Evolutionary conservation across 2,113 vertebrate genomes (phyloP).

Genomic region (Callocephalon fimbriatum): DNA sequence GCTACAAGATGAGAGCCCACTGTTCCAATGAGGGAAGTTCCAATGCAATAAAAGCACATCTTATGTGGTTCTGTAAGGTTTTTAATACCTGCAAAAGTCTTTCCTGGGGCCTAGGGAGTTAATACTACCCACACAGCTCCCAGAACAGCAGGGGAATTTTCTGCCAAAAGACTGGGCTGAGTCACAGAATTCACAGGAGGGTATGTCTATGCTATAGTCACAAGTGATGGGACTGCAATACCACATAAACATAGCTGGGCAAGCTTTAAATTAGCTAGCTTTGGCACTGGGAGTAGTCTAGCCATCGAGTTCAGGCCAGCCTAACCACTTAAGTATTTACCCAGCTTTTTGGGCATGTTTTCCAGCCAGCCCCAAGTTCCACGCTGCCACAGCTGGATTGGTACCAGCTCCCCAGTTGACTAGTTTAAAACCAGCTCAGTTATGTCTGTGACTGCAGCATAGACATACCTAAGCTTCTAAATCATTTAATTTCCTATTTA

Average conservation of each 20-base stretch:
- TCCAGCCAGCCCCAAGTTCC: neutral
- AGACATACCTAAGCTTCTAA: neutral
- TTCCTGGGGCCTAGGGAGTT: neutral
- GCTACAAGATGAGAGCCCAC: neutral
- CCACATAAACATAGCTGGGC: neutral
- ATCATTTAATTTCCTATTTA: neutral
- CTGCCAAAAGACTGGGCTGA: neutral
- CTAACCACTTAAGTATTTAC: neutral
- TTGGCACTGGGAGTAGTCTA: neutral
- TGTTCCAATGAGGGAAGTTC: rapidly evolving
- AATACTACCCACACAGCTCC: neutral
- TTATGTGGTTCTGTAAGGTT: neutral
- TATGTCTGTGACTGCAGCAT: neutral
- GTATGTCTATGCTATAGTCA: neutral
- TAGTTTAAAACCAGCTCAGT: slow-evolving; percentile 11
- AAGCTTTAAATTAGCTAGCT: neutral
- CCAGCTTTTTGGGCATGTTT: neutral
- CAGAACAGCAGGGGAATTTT: rapidly evolving
- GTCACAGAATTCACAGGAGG: neutral
- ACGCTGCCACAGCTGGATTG: neutral
- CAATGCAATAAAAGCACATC: rapidly evolving
- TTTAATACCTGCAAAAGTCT: neutral
- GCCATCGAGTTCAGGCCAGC: neutral
- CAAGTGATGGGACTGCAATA: neutral
- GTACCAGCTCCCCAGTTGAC: neutral